phyloP scores from a whole-genome alignment of 2,797 vertebrate species.

The Cygnus olor region DNA sequence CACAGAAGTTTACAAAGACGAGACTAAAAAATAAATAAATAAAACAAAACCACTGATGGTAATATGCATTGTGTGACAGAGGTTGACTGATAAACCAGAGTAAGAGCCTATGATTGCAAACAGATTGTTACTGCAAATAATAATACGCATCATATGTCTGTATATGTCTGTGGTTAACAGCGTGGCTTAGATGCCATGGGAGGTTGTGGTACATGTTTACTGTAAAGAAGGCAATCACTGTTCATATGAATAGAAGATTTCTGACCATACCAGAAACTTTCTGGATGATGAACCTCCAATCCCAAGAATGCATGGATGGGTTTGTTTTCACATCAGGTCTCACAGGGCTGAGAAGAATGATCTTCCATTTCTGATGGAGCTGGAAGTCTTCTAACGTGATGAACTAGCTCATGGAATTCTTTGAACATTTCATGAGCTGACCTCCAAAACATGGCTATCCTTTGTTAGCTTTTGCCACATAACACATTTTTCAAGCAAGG shows the following conservation, averaged over 20 bases:
- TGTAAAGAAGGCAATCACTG: neutral
- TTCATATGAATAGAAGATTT: neutral
- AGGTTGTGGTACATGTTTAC: constrained; percentile 9
- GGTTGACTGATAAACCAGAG: constrained; percentile 16
- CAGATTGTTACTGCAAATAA: neutral
- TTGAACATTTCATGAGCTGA: neutral
- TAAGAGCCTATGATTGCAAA: neutral
- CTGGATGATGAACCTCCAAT: neutral
- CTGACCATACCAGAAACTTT: neutral
- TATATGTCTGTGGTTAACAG: constrained; percentile 16
- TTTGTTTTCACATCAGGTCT: neutral
- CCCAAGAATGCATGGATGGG: neutral
- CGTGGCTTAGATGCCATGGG: neutral
- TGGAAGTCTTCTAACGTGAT: neutral
- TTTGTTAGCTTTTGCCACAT: neutral
- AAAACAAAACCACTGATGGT: neutral
- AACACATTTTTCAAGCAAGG: neutral
- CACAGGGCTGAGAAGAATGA: neutral
- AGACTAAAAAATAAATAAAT: neutral
- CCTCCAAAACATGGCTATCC: neutral
- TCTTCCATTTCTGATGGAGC: neutral
- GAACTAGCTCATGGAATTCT: neutral
- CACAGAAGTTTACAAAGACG: neutral
- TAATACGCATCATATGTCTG: neutral
- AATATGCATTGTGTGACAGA: neutral